Percentiles rank a stretch among this genome's conserved stretches.
Evolutionary conservation across 2,888 invertebrate species (phyloP).

Genomic region (Blera fallax): DNA sequence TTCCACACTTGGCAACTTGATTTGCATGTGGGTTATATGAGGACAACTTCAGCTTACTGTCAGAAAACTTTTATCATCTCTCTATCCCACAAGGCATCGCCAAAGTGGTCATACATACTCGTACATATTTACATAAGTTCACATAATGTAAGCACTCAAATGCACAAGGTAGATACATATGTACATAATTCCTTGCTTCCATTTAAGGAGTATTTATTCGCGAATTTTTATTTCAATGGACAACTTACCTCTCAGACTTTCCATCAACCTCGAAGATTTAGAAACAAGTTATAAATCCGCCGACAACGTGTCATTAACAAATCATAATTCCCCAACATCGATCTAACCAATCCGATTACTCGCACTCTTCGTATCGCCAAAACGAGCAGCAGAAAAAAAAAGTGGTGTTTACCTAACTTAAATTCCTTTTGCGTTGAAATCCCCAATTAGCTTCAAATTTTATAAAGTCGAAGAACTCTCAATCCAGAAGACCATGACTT

Average conservation of each 20-base stretch:
- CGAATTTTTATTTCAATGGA: too few species aligned
- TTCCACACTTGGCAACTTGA: too few species aligned
- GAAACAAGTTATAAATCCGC: not conserved
- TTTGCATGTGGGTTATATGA: too few species aligned
- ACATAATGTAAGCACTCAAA: too few species aligned
- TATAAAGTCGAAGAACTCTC: conserved; percentile 24
- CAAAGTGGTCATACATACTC: too few species aligned
- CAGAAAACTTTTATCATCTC: too few species aligned
- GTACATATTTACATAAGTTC: too few species aligned
- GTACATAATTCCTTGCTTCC: too few species aligned
- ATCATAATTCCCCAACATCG: conserved; percentile 16
- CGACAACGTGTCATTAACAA: conserved; percentile 25
- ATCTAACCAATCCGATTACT: conserved; percentile 36
- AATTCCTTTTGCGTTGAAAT: conserved; percentile 10
- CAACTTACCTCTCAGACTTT: not conserved
- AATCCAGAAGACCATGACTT: conserved; percentile 49
- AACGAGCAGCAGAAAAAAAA: not conserved
- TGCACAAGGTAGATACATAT: too few species aligned
- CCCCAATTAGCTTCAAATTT: conserved; percentile 46
- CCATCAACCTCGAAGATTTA: not conserved
- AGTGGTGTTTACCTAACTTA: conserved; percentile 11
- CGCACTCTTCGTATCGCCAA: not conserved
- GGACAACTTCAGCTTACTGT: too few species aligned
- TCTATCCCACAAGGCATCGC: too few species aligned
- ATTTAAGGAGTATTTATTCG: too few species aligned